Conservation (phyloP, 2,888 invertebrate species). For the Onchidella celtica region DNA sequence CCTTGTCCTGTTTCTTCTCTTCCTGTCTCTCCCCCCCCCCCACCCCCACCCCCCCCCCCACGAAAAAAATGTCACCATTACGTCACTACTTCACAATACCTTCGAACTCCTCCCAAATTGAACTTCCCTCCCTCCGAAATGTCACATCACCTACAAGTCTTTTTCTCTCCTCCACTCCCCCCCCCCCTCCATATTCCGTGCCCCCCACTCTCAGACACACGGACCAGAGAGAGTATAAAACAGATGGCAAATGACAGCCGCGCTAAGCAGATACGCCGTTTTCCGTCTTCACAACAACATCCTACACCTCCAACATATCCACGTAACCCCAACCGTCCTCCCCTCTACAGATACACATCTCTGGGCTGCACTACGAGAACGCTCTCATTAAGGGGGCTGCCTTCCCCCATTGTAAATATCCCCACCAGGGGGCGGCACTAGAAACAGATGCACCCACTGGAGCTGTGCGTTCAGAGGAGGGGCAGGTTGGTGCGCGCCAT, state of each 20-base stretch:
- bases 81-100: background rate
- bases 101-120: background rate
- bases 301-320: no score
- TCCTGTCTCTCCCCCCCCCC: background rate
- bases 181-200: background rate
- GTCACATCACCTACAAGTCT: background rate
- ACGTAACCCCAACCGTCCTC: no score
- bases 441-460: conserved; percentile 22
- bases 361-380: no score
- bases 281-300: no score
- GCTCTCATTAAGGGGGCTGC: background rate
- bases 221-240: no score
- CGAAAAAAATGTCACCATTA: no score
- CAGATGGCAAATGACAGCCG: no score
- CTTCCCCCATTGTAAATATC: conserved; percentile 4
- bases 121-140: background rate
- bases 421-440: conserved; percentile 1
- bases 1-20: background rate
- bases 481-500: no score
- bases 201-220: background rate
- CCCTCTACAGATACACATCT: no score
- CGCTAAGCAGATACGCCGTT: no score
- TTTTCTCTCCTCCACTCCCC: background rate
- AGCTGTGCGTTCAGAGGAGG: background rate
- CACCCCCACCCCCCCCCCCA: background rate